Evolutionary conservation across 2,113 vertebrate genomes (phyloP).

Genomic region (Halcyon malimbica): DNA sequence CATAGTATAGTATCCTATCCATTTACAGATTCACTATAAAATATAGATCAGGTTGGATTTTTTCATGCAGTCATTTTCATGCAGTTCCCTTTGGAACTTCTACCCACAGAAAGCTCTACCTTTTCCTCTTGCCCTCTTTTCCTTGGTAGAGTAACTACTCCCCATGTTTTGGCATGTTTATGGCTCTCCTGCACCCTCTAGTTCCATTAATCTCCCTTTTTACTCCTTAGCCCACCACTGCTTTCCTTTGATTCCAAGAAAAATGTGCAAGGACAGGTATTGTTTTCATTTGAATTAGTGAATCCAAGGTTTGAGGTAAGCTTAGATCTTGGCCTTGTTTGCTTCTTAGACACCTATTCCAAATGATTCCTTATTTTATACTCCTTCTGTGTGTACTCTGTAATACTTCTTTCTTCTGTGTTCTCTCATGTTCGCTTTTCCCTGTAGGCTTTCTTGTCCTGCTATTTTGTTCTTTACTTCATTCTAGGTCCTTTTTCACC

Average conservation of each 20-base stretch:
- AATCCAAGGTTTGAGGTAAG: not conserved
- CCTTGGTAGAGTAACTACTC: not conserved
- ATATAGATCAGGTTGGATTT: not conserved
- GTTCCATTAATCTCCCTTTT: not conserved
- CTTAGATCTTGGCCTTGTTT: not conserved
- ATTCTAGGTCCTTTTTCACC: not conserved
- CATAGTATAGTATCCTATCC: no score
- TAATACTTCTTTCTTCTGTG: not conserved
- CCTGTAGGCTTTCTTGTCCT: not conserved
- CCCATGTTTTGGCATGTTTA: not conserved
- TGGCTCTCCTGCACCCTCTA: not conserved
- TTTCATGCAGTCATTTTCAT: not conserved
- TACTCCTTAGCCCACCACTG: not conserved
- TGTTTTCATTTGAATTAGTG: not conserved
- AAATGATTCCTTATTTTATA: not conserved
- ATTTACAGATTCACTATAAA: not conserved
- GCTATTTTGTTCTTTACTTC: not conserved
- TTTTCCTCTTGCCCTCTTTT: not conserved
- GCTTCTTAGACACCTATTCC: not conserved
- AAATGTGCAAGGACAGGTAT: not conserved
- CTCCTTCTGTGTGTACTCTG: not conserved
- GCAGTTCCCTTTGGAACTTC: not conserved
- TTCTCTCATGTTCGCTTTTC: not conserved
- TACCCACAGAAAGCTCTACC: rapidly evolving
- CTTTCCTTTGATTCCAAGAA: not conserved